Percentiles rank a stretch among this genome's conserved stretches.
These are phyloP conservation scores for Volucella inflata DNA, from an alignment of 2,888 invertebrate genomes.

Conservation along the genomic window DNA sequence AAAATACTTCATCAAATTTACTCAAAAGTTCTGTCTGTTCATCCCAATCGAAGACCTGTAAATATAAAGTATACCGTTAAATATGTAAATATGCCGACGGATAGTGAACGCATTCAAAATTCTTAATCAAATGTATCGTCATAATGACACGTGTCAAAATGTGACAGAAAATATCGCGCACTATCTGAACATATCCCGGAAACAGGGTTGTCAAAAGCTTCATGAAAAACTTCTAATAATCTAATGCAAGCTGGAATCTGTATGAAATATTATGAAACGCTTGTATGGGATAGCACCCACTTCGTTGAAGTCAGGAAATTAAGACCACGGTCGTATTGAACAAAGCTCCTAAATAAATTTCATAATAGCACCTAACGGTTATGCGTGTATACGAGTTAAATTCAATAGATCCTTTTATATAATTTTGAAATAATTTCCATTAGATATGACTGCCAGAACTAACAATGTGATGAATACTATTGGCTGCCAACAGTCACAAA, in stretches of 20 bases:
- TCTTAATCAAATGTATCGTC: slow-evolving; percentile 35
- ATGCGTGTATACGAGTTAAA: no score
- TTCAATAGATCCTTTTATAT: no score
- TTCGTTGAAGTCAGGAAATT: slow-evolving; percentile 14
- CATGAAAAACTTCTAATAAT: background rate
- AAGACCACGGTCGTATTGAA: slow-evolving; percentile 16
- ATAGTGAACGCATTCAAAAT: slow-evolving; percentile 10
- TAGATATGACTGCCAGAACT: no score
- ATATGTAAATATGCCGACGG: slow-evolving; percentile 2
- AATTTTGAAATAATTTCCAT: no score
- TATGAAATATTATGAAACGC: slow-evolving; percentile 26
- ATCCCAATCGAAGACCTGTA: slow-evolving; percentile 78
- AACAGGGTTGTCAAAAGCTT: no score
- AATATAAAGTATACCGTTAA: slow-evolving; percentile 25
- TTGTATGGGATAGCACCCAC: background rate
- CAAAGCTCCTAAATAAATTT: slow-evolving; percentile 30
- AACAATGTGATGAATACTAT: no score
- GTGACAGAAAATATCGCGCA: no score
- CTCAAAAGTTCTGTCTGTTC: slow-evolving; percentile 79
- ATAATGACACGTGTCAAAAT: background rate
- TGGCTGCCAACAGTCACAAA: no score
- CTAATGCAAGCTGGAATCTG: slow-evolving; percentile 14
- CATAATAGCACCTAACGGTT: background rate
- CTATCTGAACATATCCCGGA: no score
- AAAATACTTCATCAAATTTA: slow-evolving; percentile 79